These are phyloP conservation scores for Glyptemys insculpta DNA, from an alignment of 2,797 vertebrate species.

Conservation along the genomic window DNA sequence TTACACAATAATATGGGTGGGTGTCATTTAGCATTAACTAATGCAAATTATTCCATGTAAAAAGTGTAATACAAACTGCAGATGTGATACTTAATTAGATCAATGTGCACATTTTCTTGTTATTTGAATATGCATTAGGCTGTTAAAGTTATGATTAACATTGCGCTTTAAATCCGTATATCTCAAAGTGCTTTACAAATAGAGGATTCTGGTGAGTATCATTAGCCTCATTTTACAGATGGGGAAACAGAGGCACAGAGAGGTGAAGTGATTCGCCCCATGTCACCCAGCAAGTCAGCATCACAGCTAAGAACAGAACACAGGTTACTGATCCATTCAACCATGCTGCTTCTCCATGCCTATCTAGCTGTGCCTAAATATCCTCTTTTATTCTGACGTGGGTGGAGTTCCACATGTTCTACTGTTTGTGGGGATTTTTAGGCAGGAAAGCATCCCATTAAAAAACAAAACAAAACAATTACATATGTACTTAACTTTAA, in stretches of 20 bases:
- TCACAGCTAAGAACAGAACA: background rate
- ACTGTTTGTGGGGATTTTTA: background rate
- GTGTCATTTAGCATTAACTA: background rate
- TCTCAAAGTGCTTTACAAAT: background rate
- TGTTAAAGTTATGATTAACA: background rate
- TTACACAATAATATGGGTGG: background rate
- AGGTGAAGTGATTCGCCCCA: background rate
- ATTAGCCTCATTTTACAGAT: background rate
- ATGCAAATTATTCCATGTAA: background rate
- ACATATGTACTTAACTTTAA: background rate
- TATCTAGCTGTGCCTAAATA: background rate
- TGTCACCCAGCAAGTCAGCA: background rate
- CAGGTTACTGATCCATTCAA: background rate
- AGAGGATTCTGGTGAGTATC: background rate
- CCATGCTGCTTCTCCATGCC: background rate
- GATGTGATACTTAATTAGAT: background rate
- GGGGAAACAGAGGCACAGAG: background rate
- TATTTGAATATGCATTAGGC: background rate
- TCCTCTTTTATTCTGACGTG: fast-evolving
- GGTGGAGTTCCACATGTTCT: background rate
- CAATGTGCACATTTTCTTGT: background rate
- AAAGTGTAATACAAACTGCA: background rate
- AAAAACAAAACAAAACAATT: background rate
- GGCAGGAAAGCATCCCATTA: background rate
- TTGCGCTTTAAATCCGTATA: background rate